Percentiles rank a stretch among this genome's conserved stretches.
phyloP scores from a whole-genome alignment of 2,888 invertebrate genomes.

The Eristalinus sepulchralis region DNA sequence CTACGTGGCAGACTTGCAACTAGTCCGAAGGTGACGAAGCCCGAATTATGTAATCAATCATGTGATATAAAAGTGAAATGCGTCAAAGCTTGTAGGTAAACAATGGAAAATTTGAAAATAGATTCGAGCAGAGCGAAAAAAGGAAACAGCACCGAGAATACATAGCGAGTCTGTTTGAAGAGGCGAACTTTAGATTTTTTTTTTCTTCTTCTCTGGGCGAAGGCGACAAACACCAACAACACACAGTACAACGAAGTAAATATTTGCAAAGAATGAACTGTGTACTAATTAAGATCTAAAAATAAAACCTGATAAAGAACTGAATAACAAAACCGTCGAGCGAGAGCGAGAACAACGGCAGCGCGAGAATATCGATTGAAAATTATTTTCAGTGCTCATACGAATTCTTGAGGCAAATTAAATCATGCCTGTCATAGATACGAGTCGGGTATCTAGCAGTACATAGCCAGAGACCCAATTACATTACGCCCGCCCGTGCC shows the following conservation, averaged over 20 bases:
- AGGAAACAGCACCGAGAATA: background rate
- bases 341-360: conserved; percentile 11
- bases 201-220: background rate
- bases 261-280: conserved; percentile 58
- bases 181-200: conserved; percentile 34
- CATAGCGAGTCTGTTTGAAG: conserved; percentile 14
- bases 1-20: background rate
- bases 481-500: background rate
- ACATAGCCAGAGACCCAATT: conserved; percentile 19
- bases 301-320: conserved; percentile 68
- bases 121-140: background rate
- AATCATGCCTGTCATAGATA: conserved; percentile 67
- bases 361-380: conserved; percentile 63
- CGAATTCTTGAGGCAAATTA: conserved; percentile 65
- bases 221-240: conserved; percentile 14
- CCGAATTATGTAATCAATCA: background rate
- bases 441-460: conserved; percentile 29
- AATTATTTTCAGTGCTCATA: conserved; percentile 54
- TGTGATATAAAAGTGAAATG: background rate
- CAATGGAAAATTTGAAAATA: conserved; percentile 16
- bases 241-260: conserved; percentile 15
- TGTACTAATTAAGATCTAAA: conserved; percentile 67
- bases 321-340: conserved; percentile 46
- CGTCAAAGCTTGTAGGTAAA: conserved; percentile 1
- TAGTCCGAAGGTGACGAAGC: background rate